Evolutionary conservation across 1,140 invertebrate species (phyloP).

Genomic region (Cepaea nemoralis): DNA sequence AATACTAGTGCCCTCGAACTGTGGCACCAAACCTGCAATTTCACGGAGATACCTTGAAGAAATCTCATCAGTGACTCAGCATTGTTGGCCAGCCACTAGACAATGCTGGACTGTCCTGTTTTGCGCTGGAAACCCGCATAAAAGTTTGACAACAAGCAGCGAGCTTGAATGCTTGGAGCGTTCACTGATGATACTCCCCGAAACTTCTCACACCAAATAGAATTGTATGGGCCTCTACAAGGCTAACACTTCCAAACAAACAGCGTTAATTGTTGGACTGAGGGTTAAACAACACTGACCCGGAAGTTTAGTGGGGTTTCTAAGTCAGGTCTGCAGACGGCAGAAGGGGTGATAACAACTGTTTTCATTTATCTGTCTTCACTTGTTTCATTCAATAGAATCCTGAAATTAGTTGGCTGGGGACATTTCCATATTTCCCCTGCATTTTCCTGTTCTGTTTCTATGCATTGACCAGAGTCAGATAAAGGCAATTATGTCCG

Average conservation of each 20-base stretch:
- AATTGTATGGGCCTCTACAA: not conserved
- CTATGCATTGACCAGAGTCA: too few species aligned
- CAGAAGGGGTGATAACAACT: not conserved
- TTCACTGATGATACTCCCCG: not conserved
- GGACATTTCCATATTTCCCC: not conserved
- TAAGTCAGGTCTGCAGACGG: not conserved
- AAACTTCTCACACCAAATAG: not conserved
- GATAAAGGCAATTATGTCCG: too few species aligned
- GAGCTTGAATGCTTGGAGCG: not conserved
- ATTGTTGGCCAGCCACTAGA: not conserved
- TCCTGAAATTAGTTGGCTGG: too few species aligned
- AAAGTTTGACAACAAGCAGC: constrained; percentile 4
- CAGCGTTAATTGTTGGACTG: not conserved
- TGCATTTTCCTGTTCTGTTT: not conserved
- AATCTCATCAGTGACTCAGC: not conserved
- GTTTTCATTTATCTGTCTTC: too few species aligned
- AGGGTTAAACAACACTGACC: not conserved
- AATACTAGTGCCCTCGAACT: constrained; percentile 6
- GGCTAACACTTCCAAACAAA: not conserved
- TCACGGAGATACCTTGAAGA: not conserved
- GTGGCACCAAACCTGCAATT: not conserved
- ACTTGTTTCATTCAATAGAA: too few species aligned
- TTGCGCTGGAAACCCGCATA: not conserved
- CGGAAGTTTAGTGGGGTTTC: not conserved
- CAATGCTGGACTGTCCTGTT: not conserved